phyloP scores from a whole-genome alignment of 2,113 vertebrate species.

The Actenoides hombroni region DNA sequence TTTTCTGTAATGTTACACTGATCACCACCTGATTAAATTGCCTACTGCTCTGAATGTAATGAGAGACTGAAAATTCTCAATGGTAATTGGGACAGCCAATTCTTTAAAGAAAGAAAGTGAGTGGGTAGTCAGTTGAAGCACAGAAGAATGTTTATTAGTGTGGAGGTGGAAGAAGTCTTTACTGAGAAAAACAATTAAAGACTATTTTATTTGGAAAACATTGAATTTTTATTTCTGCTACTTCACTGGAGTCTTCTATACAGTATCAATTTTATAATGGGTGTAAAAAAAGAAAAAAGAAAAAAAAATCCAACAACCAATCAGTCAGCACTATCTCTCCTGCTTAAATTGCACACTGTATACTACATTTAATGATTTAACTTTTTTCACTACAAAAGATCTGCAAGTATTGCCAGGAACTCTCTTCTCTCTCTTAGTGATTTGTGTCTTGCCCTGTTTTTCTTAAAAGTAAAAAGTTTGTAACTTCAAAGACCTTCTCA shows the following conservation, averaged over 20 bases:
- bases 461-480: neutral
- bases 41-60: conserved; percentile 40
- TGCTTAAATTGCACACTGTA: neutral
- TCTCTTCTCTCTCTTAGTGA: neutral
- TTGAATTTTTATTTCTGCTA: conserved; percentile 22
- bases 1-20: neutral
- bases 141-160: conserved; percentile 53
- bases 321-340: neutral
- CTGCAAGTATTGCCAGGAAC: neutral
- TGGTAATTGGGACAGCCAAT: conserved; percentile 34
- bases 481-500: neutral
- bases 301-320: neutral
- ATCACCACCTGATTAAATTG: conserved; percentile 38
- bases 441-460: neutral
- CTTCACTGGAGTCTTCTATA: neutral
- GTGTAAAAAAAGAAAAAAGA: accelerated
- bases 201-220: conserved; percentile 50
- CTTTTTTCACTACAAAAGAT: neutral
- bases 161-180: conserved; percentile 32
- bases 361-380: neutral
- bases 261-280: neutral
- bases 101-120: conserved; percentile 46
- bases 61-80: conserved; percentile 56
- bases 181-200: conserved; percentile 48
- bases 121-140: conserved; percentile 38